A percentile compares a stretch with the other conserved stretches of the same genome.
Conservation (phyloP, 2,888 invertebrate species). For the Heliconius erato region DNA sequence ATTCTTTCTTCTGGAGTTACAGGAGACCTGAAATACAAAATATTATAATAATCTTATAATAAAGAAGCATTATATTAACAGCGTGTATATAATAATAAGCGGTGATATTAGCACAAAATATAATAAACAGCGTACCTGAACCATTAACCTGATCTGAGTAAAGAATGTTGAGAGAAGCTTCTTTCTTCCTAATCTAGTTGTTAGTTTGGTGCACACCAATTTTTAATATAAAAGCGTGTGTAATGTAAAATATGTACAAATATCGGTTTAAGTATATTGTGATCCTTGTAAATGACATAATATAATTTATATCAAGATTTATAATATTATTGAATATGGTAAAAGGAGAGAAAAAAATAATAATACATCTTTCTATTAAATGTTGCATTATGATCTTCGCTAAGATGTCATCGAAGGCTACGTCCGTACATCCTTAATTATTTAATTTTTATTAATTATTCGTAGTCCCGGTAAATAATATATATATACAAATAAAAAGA, state of each 20-base stretch:
- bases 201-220: slow-evolving; percentile 50
- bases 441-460: neutral
- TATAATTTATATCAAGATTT: neutral
- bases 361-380: neutral
- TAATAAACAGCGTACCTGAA: slow-evolving; percentile 76
- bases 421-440: neutral
- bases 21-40: slow-evolving; percentile 60
- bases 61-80: slow-evolving; percentile 45
- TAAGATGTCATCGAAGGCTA: neutral
- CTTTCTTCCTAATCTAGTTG: slow-evolving; percentile 49
- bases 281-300: neutral
- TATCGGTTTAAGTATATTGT: neutral
- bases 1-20: slow-evolving; percentile 51
- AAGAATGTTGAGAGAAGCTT: slow-evolving; percentile 48
- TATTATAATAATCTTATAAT: slow-evolving; percentile 52
- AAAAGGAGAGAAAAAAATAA: neutral
- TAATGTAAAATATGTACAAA: slow-evolving; percentile 26
- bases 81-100: slow-evolving; percentile 50
- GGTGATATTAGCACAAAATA: slow-evolving; percentile 55
- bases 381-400: neutral
- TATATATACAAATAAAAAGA: slow-evolving; percentile 20
- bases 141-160: slow-evolving; percentile 58
- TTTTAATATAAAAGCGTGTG: slow-evolving; percentile 33
- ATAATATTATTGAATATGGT: neutral
- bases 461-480: neutral